Evolutionary conservation across 2,888 invertebrate genomes (phyloP).

Genomic region (Chymomyza procnemis): DNA sequence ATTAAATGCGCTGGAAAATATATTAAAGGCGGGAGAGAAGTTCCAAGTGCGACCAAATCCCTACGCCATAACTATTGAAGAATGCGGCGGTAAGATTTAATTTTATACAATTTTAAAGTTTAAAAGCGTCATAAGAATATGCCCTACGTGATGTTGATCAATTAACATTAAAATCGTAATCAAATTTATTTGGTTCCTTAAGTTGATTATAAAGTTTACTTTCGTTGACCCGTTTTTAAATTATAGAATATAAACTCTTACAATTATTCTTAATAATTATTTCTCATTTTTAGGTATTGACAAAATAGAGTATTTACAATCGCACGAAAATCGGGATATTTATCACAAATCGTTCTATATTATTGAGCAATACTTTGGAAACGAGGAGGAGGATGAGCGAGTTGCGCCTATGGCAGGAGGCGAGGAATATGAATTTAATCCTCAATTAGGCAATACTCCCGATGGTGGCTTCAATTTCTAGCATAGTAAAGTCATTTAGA

Average conservation of each 20-base stretch:
- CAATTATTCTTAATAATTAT: neutral
- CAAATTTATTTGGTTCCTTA: too few species aligned
- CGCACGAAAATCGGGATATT: conserved; percentile 97
- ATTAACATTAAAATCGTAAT: too few species aligned
- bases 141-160: too few species aligned
- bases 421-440: conserved; percentile 86
- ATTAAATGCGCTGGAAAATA: conserved; percentile 96
- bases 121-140: neutral
- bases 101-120: neutral
- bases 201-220: too few species aligned
- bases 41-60: conserved; percentile 90
- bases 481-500: conserved; percentile 28
- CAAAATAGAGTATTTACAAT: conserved; percentile 98
- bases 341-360: conserved; percentile 98
- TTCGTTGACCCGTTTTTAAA: too few species aligned
- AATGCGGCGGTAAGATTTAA: conserved; percentile 89
- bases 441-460: conserved; percentile 84
- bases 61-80: conserved; percentile 94
- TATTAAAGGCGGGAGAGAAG: conserved; percentile 93
- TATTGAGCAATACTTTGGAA: conserved; percentile 96
- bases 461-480: conserved; percentile 91
- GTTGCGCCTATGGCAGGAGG: conserved; percentile 87
- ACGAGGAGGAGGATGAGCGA: conserved; percentile 90
- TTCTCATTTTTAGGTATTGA: conserved; percentile 86
- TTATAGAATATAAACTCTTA: neutral